Evolutionary conservation across 2,113 vertebrate genomes (phyloP).

Genomic region (Catagonus wagneri): DNA sequence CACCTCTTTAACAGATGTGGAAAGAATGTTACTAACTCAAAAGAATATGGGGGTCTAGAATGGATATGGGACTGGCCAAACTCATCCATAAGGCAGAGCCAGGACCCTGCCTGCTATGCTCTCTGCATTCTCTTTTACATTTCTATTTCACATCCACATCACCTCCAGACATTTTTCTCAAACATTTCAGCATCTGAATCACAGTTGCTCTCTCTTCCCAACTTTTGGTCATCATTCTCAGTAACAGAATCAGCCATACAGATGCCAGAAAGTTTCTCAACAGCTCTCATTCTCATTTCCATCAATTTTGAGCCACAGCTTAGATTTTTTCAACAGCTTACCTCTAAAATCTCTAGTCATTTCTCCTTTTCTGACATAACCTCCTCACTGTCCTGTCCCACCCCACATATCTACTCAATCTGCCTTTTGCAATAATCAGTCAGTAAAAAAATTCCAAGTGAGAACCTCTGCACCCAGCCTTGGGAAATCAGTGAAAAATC

Average conservation of each 20-base stretch:
- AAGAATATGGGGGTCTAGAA: neutral
- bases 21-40: neutral
- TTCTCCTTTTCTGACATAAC: slow-evolving; percentile 8
- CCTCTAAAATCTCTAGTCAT: neutral
- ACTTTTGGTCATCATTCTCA: neutral
- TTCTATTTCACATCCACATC: neutral
- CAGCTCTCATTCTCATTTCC: neutral
- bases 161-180: neutral
- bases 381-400: neutral
- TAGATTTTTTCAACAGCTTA: neutral
- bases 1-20: neutral
- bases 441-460: neutral
- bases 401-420: neutral
- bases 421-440: neutral
- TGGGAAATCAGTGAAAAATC: neutral
- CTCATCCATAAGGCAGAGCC: neutral
- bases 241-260: neutral
- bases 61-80: neutral
- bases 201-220: neutral
- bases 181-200: neutral
- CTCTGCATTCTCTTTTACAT: neutral
- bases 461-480: neutral
- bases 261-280: neutral
- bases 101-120: neutral
- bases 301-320: neutral